Evolutionary conservation across 35 echinoderm and acorn worm species (phyloP).

Genomic region (Holothuria glaberrima): DNA sequence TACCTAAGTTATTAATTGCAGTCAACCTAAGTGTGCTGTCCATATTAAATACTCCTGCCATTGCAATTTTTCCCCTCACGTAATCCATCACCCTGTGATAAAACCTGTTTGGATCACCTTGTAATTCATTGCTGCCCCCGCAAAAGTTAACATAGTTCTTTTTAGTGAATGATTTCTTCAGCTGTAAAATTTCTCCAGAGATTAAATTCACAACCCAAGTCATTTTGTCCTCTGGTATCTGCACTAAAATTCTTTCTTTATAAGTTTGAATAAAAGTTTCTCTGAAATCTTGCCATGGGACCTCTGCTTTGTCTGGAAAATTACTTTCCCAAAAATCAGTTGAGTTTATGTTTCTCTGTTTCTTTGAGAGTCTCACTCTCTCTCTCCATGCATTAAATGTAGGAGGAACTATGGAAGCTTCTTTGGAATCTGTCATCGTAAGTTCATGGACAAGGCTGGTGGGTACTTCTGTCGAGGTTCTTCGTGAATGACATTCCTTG

Average conservation of each 20-base stretch:
- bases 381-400: slow-evolving; percentile 16
- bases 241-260: slow-evolving; percentile 56
- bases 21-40: slow-evolving; percentile 89
- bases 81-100: slow-evolving; percentile 79
- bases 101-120: slow-evolving; percentile 82
- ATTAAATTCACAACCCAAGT: slow-evolving; percentile 83
- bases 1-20: slow-evolving; percentile 91
- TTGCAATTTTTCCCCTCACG: slow-evolving; percentile 80
- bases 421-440: background rate
- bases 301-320: slow-evolving; percentile 54
- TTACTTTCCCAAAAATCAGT: slow-evolving; percentile 86
- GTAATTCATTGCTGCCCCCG: background rate
- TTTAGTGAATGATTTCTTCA: slow-evolving; percentile 69
- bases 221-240: slow-evolving; percentile 70
- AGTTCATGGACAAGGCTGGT: slow-evolving; percentile 24
- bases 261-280: slow-evolving; percentile 72
- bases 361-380: background rate
- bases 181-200: slow-evolving; percentile 81
- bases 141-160: slow-evolving; percentile 19
- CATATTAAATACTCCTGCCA: slow-evolving; percentile 93
- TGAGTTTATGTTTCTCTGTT: background rate
- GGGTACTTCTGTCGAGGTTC: slow-evolving; percentile 25
- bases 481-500: slow-evolving; percentile 23
- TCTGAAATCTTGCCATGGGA: slow-evolving; percentile 80
- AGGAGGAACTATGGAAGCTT: background rate